Percentiles rank a stretch among this genome's conserved stretches.
Conservation (phyloP, 2,797 vertebrate genomes). For the Pseudotriccus pelzelni region DNA sequence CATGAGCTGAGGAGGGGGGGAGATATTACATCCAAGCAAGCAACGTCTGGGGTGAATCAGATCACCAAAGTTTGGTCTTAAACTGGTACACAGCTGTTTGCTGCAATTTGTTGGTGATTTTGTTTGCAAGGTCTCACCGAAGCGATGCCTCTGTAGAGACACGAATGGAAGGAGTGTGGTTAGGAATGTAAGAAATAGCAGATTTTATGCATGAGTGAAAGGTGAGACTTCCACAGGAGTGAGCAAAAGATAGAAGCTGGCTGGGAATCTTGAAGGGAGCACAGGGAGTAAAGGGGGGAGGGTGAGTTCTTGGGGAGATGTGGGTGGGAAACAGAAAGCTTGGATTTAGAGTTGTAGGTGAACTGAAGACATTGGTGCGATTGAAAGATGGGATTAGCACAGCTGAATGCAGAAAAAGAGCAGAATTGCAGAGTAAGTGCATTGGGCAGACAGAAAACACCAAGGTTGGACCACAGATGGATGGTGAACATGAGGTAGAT, state of each 20-base stretch:
- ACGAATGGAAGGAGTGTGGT: background rate
- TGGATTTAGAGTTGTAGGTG: background rate
- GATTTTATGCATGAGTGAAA: background rate
- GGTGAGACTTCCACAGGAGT: background rate
- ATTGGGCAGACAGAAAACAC: background rate
- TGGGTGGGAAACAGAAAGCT: background rate
- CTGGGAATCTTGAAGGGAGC: background rate
- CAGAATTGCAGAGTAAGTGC: background rate
- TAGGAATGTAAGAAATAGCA: background rate
- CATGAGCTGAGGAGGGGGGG: background rate
- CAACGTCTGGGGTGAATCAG: background rate
- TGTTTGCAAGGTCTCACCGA: background rate
- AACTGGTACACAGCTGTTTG: background rate
- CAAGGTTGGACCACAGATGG: background rate
- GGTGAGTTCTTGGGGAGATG: background rate
- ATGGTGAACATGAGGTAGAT: background rate
- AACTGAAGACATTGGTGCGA: background rate
- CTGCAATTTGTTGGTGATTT: background rate
- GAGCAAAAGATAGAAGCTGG: background rate
- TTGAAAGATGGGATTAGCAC: background rate
- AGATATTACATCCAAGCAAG: background rate
- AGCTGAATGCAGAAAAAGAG: background rate
- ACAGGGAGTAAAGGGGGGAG: background rate
- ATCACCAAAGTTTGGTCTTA: background rate
- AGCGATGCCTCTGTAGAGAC: rapidly evolving